Evolutionary conservation across 2,113 vertebrate genomes (phyloP), one percentile per base, ranked within the genome.

Genomic region (Onychostoma macrolepis): DNA sequence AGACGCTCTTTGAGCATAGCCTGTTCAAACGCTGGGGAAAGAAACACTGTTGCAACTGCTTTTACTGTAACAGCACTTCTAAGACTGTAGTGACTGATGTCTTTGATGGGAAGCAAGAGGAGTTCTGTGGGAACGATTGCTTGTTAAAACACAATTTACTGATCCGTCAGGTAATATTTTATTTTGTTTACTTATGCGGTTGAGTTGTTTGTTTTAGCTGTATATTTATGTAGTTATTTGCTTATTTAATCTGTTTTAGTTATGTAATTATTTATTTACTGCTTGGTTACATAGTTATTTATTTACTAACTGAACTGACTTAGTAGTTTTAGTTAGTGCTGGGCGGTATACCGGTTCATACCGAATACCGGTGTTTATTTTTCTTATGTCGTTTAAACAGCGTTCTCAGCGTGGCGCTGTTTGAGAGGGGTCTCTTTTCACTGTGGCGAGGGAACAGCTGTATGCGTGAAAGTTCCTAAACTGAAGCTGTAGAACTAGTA

Each of bases 111-210:
- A 96, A 96, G 10, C 92, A 93, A 0, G 97, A 99, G 92, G 97
- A 99, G 43, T 99, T 99, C 92, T 99, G 98, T 90, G 97, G 97
- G 0, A 97, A 99, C 72, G 97, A 97, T 0, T 99, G 98, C 93
- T 94, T 97, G 93, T 97, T 96, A 77, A 97, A 96, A 71, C 97
- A 96, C 89, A 97, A 97, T 21, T 95, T 96, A 92, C 93, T 99
- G 74, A 97, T 97, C 93, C 98, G 96, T 92, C 97, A 99, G 91
- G 98, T 99, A 93, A 92, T 91, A 26, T 19, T 30, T 74, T 8
- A 67, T 67, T 48, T 48, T 50, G 48, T 50, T 50, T 50, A 50
- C 48, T 50, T 7, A 17, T 50, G 48, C 13, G 5, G 13, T 30
- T 13, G 56, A 50, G 13, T 50, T 5, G 48, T 45, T 45, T 45